Percentiles rank a stretch among this genome's conserved stretches.
These are phyloP conservation scores for Eremobia ochroleuca DNA, from an alignment of 2,888 invertebrate species.

Conservation along the genomic window DNA sequence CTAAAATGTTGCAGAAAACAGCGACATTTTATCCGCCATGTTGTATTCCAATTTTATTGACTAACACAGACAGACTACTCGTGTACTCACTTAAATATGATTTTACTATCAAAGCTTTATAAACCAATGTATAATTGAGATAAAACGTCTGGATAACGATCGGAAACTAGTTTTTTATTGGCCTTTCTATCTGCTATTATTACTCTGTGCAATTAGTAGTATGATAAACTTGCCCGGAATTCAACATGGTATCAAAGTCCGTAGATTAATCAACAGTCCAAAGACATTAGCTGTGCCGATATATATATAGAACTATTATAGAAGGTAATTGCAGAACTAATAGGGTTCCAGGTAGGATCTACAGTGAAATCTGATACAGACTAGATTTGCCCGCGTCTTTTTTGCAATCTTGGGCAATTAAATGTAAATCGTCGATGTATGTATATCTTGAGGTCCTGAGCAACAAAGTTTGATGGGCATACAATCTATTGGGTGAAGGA, in stretches of 20 bases:
- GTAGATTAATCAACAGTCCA: slow-evolving; percentile 58
- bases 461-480: slow-evolving; percentile 21
- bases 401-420: slow-evolving; percentile 45
- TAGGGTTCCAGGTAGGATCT: slow-evolving; percentile 30
- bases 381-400: slow-evolving; percentile 32
- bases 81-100: slow-evolving; percentile 63
- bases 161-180: slow-evolving; percentile 73
- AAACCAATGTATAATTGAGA: slow-evolving; percentile 57
- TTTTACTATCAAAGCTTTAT: slow-evolving; percentile 64
- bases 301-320: slow-evolving; percentile 56
- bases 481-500: background rate
- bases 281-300: slow-evolving; percentile 47
- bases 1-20: slow-evolving; percentile 47
- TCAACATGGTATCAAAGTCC: slow-evolving; percentile 54
- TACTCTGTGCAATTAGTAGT: slow-evolving; percentile 70
- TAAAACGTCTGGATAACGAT: slow-evolving; percentile 69
- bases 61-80: slow-evolving; percentile 56
- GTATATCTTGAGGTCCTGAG: slow-evolving; percentile 15
- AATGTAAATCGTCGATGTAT: slow-evolving; percentile 40
- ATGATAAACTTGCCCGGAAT: slow-evolving; percentile 67
- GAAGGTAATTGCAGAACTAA: slow-evolving; percentile 50
- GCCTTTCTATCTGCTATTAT: slow-evolving; percentile 73
- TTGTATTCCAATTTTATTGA: slow-evolving; percentile 61
- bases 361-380: slow-evolving; percentile 39
- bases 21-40: slow-evolving; percentile 37